Base-by-base conservation (phyloP, 2,888 invertebrate species). In the Malthinus seriepunctatus region DNA sequence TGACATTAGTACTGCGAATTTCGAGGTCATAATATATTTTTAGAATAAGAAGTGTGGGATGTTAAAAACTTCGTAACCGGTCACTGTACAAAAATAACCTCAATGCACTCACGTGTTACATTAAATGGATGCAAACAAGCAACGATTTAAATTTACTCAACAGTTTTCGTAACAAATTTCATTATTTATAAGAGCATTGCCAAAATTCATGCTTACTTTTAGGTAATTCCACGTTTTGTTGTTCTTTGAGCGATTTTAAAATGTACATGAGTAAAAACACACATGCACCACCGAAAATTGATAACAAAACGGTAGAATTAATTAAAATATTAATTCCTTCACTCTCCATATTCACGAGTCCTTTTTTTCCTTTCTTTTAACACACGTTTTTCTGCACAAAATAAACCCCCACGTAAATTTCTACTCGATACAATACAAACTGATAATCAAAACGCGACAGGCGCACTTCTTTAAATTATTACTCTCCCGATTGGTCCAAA, bases 341-440 rank as follows among this genome's bases (percentile, higher is more conserved):
- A 11, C 78, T 71, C 57, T 74, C 73, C 71, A 71, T 72, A 63
- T 65, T 75, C 67, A 69, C 80, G 75, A 72, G 34, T 56, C 51
- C 15, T 38, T 45, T 44, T 42, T 47, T 37, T 34, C 44, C 15
- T 44, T 23, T 3, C 23, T 23, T 3, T 23, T 7, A 49, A 51
- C 34, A 42, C 32, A 31, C 32, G 32, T 12, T 32, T 59, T 44
- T 44, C 42, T n/a, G 32, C 34, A 38, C 10, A 39, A 33, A 54
- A 53, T 39, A 51, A 60, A 48, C 60, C 55, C 60, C 50, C 34
- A 48, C 51, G 32, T 53, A 48, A 37, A 46, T 46, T 52, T 50
- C 50, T 31, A 47, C 45, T 23, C 8, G 37, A 37, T 33, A 44
- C 50, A 23, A 23, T 23, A 23, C 57, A 34, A 59, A 50, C 56